Evolutionary conservation across 2,797 vertebrate species (phyloP).

Genomic region (Halcyon badia): DNA sequence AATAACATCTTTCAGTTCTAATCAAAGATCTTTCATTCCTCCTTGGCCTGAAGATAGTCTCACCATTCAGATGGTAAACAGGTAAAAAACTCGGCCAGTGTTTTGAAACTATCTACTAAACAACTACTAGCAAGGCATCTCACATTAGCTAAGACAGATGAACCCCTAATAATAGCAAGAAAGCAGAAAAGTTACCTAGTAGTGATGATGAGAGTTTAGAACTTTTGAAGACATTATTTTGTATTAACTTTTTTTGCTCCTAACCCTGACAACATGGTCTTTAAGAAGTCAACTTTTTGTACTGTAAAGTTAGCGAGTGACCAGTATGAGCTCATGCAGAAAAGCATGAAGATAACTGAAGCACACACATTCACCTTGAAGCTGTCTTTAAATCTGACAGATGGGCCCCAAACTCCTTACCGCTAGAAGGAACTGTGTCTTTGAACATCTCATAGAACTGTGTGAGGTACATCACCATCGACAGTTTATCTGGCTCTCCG

Average conservation of each 20-base stretch:
- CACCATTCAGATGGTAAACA: neutral
- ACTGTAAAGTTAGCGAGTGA: neutral
- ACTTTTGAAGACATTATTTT: neutral
- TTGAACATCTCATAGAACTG: constrained; percentile 99
- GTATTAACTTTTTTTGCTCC: neutral
- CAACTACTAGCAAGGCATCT: neutral
- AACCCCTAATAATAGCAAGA: neutral
- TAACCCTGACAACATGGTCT: neutral
- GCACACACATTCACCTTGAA: neutral
- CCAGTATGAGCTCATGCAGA: neutral
- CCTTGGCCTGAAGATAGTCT: neutral
- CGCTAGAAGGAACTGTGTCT: constrained; percentile 92
- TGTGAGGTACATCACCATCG: constrained; percentile 99
- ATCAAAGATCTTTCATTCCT: neutral
- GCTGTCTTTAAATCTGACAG: neutral
- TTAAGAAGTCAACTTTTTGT: neutral
- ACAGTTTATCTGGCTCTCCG: constrained; percentile 95
- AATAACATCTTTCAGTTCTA: neutral
- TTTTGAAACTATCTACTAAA: neutral
- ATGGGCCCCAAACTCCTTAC: constrained; percentile 79
- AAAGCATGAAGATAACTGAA: neutral
- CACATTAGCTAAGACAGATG: neutral
- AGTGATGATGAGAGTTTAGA: neutral
- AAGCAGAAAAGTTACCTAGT: neutral
- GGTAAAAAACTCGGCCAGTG: neutral